Conservation (phyloP, 2,113 vertebrate species). For the Clarias macrocephalus region DNA sequence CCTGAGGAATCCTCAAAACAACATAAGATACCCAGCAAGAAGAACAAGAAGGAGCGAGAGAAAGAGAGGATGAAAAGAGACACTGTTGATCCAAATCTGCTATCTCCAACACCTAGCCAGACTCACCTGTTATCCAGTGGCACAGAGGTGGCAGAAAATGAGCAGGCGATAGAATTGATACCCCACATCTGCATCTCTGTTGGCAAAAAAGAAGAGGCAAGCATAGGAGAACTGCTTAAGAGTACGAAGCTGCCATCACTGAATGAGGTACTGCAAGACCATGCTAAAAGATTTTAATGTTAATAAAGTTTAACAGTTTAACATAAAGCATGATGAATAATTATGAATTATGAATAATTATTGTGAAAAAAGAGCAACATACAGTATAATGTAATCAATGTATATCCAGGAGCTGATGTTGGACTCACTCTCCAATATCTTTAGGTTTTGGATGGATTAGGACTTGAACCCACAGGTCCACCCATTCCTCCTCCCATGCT, state of each 20-base stretch:
- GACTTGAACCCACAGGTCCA: conserved; percentile 74
- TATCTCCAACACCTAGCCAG: conserved; percentile 48
- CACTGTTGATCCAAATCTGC: conserved; percentile 25
- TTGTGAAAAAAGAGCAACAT: background rate
- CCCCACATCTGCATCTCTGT: conserved; percentile 75
- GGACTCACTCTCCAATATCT: conserved; percentile 16
- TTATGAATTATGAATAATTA: background rate
- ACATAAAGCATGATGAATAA: background rate
- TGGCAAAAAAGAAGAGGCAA: conserved; percentile 50
- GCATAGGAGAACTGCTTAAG: conserved; percentile 64
- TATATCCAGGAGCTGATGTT: background rate
- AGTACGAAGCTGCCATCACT: conserved; percentile 65
- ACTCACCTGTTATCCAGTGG: background rate
- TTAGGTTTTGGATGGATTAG: conserved; percentile 81
- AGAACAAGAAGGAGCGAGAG: conserved; percentile 68
- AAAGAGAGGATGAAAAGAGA: conserved; percentile 58
- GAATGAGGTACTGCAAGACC: conserved; percentile 68
- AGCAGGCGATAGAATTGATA: conserved; percentile 60
- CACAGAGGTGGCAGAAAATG: conserved; percentile 41
- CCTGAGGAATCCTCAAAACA: conserved; percentile 63
- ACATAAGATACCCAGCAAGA: conserved; percentile 64
- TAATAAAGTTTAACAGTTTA: background rate
- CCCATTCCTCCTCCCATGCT: conserved; percentile 71
- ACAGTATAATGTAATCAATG: background rate
- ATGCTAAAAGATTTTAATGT: background rate